phyloP scores from a whole-genome alignment of 2,113 vertebrate species.

The Misgurnus anguillicaudatus region DNA sequence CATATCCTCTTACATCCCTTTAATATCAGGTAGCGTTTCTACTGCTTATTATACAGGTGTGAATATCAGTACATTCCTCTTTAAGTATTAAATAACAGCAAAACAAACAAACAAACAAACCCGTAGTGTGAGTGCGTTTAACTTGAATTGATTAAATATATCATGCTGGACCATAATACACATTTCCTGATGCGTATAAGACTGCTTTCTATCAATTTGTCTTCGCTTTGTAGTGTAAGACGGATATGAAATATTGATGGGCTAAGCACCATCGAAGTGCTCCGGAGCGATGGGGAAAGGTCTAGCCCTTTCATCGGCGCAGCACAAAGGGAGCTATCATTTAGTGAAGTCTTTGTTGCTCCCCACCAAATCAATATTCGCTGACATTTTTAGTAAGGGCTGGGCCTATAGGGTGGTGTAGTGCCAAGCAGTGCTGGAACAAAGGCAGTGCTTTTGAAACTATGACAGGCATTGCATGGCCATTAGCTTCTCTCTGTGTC shows the following conservation, averaged over 20 bases:
- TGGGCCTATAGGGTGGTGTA: constrained; percentile 61
- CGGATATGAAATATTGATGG: constrained; percentile 60
- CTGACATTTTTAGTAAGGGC: constrained; percentile 74
- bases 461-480: constrained; percentile 68
- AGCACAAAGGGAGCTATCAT: constrained; percentile 65
- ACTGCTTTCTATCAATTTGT: constrained; percentile 42
- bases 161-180: constrained; percentile 8
- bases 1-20: background rate
- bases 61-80: background rate
- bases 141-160: constrained; percentile 9
- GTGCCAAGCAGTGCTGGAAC: constrained; percentile 53
- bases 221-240: constrained; percentile 40
- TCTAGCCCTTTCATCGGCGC: constrained; percentile 60
- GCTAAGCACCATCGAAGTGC: constrained; percentile 29
- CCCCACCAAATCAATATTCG: constrained; percentile 70
- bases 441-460: constrained; percentile 68
- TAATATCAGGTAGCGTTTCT: background rate
- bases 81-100: constrained; percentile 2
- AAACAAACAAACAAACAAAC: constrained; percentile 9
- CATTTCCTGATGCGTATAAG: constrained; percentile 7
- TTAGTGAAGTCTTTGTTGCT: constrained; percentile 67
- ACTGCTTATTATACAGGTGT: background rate
- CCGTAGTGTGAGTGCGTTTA: background rate
- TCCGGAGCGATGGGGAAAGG: constrained; percentile 54
- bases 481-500: constrained; percentile 71